phyloP scores from a whole-genome alignment of 2,888 invertebrate species.

The Drosophila gaucha region DNA sequence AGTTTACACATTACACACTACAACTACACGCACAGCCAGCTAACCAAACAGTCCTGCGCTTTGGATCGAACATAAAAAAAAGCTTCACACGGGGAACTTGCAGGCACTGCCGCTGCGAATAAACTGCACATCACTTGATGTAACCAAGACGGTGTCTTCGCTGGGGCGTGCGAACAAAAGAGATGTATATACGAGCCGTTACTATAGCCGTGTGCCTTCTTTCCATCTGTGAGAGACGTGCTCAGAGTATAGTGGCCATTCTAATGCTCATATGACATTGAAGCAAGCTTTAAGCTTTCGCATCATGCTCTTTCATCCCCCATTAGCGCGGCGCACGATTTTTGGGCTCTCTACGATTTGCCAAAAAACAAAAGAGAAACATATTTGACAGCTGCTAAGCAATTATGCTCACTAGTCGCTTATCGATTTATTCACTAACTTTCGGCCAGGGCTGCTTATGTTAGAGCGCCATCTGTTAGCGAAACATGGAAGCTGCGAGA shows the following conservation, averaged over 20 bases:
- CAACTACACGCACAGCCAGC: conserved; percentile 56
- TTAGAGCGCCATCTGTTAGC: conserved; percentile 17
- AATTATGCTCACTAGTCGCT: conserved; percentile 26
- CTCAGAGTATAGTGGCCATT: conserved; percentile 19
- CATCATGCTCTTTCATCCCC: conserved; percentile 30
- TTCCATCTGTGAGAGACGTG: conserved; percentile 15
- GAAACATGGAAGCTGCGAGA: neutral
- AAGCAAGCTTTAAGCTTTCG: conserved; percentile 26
- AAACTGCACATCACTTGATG: conserved; percentile 18
- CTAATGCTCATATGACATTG: conserved; percentile 20
- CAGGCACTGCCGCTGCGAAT: conserved; percentile 31
- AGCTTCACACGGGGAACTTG: conserved; percentile 42
- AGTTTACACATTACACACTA: conserved; percentile 62
- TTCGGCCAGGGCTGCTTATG: conserved; percentile 15
- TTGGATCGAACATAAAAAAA: conserved; percentile 41
- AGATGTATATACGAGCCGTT: conserved; percentile 19
- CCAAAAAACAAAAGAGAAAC: conserved; percentile 1
- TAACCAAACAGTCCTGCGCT: conserved; percentile 61
- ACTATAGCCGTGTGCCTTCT: conserved; percentile 6
- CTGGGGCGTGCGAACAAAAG: conserved; percentile 11
- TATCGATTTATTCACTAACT: conserved; percentile 26
- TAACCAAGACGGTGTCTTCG: conserved; percentile 9
- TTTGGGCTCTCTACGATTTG: conserved; percentile 2
- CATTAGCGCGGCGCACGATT: conserved; percentile 2
- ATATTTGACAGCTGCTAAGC: conserved; percentile 16